These are phyloP conservation scores for Synergus gifuensis DNA, from an alignment of 2,888 invertebrate species.

Conservation along the genomic window DNA sequence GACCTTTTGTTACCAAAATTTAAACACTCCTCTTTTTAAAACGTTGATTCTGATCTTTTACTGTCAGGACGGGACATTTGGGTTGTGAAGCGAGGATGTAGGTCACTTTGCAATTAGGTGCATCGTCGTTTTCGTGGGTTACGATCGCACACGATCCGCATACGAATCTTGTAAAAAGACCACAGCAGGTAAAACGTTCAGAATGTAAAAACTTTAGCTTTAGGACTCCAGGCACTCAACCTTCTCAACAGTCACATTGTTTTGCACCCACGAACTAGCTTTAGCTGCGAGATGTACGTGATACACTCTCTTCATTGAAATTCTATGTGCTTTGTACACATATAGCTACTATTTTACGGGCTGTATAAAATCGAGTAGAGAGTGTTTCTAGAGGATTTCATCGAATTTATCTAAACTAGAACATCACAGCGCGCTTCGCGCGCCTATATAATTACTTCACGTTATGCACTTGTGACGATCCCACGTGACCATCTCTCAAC, in stretches of 20 bases:
- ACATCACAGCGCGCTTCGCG: too few species aligned
- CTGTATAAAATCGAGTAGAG: background rate
- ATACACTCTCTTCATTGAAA: slow-evolving; percentile 30
- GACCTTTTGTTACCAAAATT: background rate
- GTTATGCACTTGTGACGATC: too few species aligned
- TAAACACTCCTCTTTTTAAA: background rate
- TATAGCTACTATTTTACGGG: background rate
- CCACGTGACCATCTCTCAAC: too few species aligned
- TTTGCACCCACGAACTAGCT: background rate
- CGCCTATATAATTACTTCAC: too few species aligned
- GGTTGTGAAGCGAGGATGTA: background rate
- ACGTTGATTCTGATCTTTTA: slow-evolving; percentile 32
- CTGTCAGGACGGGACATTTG: background rate
- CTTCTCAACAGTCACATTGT: background rate
- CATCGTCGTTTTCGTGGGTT: background rate
- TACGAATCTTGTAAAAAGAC: slow-evolving; percentile 2
- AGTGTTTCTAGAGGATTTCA: background rate
- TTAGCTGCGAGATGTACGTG: background rate
- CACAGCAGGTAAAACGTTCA: background rate
- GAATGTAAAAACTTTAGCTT: slow-evolving; percentile 29
- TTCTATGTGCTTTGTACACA: slow-evolving; percentile 4
- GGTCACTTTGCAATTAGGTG: slow-evolving; percentile 40
- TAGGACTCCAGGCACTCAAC: background rate
- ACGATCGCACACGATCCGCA: slow-evolving; percentile 33
- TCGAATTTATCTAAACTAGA: slow-evolving; percentile 13